Evolutionary conservation across 2,888 invertebrate genomes (phyloP).

Genomic region (Minunthozetes semirufus): DNA sequence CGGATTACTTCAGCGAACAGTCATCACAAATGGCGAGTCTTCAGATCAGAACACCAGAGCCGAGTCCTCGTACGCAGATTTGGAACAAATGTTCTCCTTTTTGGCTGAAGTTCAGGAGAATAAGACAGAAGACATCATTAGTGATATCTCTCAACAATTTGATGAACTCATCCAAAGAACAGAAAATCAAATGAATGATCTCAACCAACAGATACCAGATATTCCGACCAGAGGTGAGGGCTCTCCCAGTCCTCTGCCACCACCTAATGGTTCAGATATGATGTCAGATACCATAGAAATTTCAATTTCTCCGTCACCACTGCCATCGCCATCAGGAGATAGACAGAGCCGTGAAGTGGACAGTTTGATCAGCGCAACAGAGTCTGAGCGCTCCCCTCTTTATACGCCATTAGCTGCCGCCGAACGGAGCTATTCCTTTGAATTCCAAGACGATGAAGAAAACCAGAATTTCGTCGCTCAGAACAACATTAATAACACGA

Average conservation of each 20-base stretch:
- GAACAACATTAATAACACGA: conserved; percentile 37
- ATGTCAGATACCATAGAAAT: background rate
- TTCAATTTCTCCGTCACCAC: conserved; percentile 45
- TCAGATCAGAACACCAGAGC: background rate
- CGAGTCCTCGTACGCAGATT: conserved; percentile 55
- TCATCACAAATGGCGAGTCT: background rate
- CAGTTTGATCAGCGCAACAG: conserved; percentile 18
- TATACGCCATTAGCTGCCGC: background rate
- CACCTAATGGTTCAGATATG: conserved; percentile 35
- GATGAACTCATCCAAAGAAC: conserved; percentile 37
- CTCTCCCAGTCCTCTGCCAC: conserved; percentile 41
- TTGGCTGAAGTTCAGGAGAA: conserved; percentile 65
- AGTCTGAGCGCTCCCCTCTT: conserved; percentile 6
- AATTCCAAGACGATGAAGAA: conserved; percentile 23
- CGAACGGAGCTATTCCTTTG: conserved; percentile 27
- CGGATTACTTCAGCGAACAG: conserved; percentile 29
- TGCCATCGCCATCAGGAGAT: conserved; percentile 41
- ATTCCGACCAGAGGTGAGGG: background rate
- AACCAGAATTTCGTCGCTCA: background rate
- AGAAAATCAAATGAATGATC: conserved; percentile 33
- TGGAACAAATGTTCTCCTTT: conserved; percentile 84
- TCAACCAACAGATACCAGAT: conserved; percentile 31
- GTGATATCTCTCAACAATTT: conserved; percentile 36
- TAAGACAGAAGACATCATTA: background rate
- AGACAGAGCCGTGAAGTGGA: background rate